Base-by-base conservation (phyloP, 1,140 invertebrate genomes). In the Nymphalis io region DNA sequence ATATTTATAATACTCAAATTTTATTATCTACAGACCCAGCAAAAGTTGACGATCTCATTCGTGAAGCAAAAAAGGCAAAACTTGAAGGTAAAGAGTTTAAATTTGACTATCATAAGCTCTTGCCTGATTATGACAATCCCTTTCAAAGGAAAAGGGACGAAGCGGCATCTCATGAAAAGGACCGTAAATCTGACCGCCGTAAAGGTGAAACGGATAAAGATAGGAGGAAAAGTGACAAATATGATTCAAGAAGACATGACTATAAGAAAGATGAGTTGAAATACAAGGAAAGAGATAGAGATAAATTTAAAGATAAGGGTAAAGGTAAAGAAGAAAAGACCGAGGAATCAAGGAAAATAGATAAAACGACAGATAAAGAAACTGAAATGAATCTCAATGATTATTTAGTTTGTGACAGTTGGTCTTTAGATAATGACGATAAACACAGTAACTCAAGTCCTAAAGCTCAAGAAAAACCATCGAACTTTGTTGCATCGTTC, bases 341-440 rank as follows among this genome's bases (percentile, higher is more conserved):
- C 60, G 70, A 72, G 21, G 72, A 76, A 48, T 16, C 59, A 18
- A 72, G 55, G 23, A 68, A 74, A 74, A 51, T 15, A 46, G 51
- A 75, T 64, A 63, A 79, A 15, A 12, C 59, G 20, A 38, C 38
- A 62, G 70, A 78, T 53, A 88, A 84, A 62, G 87, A 91, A 72
- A 79, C 87, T 16, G 81, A 90, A 48, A 83, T 91, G 2, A 84
- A 89, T 69, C 74, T 92, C 10, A 89, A 82, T 40, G 89, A 92
- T 71, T 91, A 83, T 68, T 75, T 92, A 16, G 81, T 92, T 12
- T 92, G 90, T 44, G 90, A 92, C 61, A 90, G 88, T 74, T 92
- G 90, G 91, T 92, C 91, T 12, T 68, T 91, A 20, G 90, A 92
- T 53, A 90, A 87, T 58, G 89, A 92, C 18, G 88, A 89, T 40